Conservation (phyloP, 2,113 vertebrate genomes). For the Burhinus oedicnemus region DNA sequence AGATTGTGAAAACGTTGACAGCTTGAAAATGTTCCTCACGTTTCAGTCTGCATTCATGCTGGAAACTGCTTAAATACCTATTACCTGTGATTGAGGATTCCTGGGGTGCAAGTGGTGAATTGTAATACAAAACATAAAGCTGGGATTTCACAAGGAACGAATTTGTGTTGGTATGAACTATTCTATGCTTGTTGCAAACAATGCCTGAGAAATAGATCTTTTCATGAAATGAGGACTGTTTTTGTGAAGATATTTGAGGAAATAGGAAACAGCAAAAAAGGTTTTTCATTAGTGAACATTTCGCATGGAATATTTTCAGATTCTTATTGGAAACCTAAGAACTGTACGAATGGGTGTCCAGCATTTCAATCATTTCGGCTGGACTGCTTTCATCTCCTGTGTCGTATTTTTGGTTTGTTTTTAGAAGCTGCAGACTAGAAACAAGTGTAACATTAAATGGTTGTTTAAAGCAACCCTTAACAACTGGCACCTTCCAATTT, state of each 20-base stretch:
- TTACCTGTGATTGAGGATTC: neutral
- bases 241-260: neutral
- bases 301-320: neutral
- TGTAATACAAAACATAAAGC: neutral
- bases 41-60: neutral
- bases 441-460: neutral
- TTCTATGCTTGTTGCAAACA: neutral
- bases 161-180: neutral
- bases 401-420: neutral
- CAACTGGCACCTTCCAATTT: neutral
- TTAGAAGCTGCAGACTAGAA: neutral
- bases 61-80: slow-evolving; percentile 9
- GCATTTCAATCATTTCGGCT: neutral
- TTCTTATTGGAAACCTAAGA: neutral
- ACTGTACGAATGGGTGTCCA: neutral
- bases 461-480: neutral
- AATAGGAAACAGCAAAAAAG: neutral
- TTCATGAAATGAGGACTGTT: neutral
- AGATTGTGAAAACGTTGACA: neutral
- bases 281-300: neutral
- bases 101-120: neutral
- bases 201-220: neutral
- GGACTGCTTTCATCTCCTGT: neutral
- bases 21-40: neutral
- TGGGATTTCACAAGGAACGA: neutral